These are phyloP conservation scores for Anser cygnoides DNA, from an alignment of 2,113 vertebrate genomes.

Conservation along the genomic window DNA sequence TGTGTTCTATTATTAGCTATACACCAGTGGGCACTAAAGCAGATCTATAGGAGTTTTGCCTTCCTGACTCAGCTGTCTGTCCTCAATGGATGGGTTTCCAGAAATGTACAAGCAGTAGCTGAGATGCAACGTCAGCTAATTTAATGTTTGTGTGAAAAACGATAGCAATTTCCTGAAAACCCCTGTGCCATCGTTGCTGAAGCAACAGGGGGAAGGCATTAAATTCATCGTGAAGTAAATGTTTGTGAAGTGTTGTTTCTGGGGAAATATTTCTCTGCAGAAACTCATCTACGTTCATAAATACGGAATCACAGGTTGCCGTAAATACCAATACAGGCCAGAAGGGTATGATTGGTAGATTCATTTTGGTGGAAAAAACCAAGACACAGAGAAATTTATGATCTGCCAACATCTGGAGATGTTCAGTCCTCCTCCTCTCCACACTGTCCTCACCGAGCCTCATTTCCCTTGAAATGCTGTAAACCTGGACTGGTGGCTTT, in stretches of 20 bases:
- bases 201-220: background rate
- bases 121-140: background rate
- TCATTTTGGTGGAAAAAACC: background rate
- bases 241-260: background rate
- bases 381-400: background rate
- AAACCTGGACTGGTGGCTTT: background rate
- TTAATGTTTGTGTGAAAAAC: background rate
- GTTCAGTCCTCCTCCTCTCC: background rate
- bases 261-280: background rate
- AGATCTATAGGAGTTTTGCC: background rate
- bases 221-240: background rate
- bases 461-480: background rate
- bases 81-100: background rate
- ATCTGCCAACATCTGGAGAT: background rate
- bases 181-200: background rate
- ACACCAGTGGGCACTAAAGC: background rate
- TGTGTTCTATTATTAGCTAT: background rate
- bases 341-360: background rate
- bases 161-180: background rate
- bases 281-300: background rate
- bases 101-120: background rate
- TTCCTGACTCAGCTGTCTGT: slow-evolving; percentile 6
- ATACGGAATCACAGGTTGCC: background rate
- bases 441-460: background rate
- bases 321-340: background rate